Evolutionary conservation across 2,888 invertebrate genomes (phyloP), one percentile per base, ranked within the genome.

Genomic region (Lasiommata megera): DNA sequence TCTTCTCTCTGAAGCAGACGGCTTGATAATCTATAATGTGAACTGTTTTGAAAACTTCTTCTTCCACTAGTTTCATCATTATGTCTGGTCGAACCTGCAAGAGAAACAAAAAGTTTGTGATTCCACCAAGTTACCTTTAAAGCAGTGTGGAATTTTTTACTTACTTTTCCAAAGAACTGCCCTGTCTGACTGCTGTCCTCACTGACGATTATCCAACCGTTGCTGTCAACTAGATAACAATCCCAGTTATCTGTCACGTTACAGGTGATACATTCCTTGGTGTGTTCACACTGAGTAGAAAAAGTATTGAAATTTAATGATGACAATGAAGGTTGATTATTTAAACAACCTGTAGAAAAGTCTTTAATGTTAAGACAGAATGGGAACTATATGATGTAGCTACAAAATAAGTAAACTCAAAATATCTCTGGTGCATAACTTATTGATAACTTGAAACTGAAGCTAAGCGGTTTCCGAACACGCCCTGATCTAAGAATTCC

Each of bases 11-110:
- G 69, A 96, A 96, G 79, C 97, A 98, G 16, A 97, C 96, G 0
- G 96, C 97, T 83, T 98, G 98, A 76, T 97, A 98, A 80, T 98
- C 97, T 65, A 94, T 94, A 54, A 97, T 93, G 54, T 93, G 92
- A 9, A 97, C 93, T 55, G 93, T 91, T 67, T 93, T 94, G 79
- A 93, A 98, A 34, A 98, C 94, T 7, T 93, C 93, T 61, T 95
- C 94, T 58, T 93, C 92, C 0, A 97, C 92, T 50, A 96, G 82
- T 68, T 92, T 93, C 56, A 92, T 88, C 95, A 97, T 96, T 18
- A 97, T 93, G 43, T 94, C 93, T 1, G 95, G 94, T 62, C 95
- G 93, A 34, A 89, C 71, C 90, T 90, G 67, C 31, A 53, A 53
- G 3, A 16, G 9, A 17, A 34, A 11, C 8, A 37, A 37, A 55